Evolutionary conservation across 2,113 vertebrate species (phyloP).

Genomic region (Callipepla squamata): DNA sequence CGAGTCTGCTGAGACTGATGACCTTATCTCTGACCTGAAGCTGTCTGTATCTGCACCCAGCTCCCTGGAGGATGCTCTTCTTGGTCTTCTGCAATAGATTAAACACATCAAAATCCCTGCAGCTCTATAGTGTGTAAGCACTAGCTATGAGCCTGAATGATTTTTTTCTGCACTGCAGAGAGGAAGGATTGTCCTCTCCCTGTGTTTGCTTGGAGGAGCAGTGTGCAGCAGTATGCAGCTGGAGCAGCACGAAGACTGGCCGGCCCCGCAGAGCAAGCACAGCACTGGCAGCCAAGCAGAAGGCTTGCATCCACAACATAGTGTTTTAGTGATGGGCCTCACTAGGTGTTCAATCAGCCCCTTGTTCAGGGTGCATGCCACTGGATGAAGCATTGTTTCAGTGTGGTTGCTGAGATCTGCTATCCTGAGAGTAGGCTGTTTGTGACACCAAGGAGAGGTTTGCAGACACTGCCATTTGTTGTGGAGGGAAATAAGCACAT

Average conservation of each 20-base stretch:
- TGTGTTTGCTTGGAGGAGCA: not conserved
- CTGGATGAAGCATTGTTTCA: not conserved
- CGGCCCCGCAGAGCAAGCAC: not conserved
- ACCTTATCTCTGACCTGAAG: not conserved
- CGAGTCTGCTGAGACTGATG: rapidly evolving
- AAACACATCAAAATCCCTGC: not conserved
- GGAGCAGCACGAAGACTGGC: not conserved
- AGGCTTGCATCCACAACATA: not conserved
- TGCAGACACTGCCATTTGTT: not conserved
- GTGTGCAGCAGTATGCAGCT: not conserved
- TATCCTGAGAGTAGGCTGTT: not conserved
- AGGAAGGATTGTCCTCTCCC: not conserved
- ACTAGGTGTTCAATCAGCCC: not conserved
- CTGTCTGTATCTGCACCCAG: not conserved
- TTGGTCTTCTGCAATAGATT: not conserved
- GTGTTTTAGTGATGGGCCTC: not conserved
- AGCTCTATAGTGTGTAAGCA: not conserved
- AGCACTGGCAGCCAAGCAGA: not conserved
- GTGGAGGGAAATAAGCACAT: not conserved
- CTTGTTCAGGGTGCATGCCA: not conserved
- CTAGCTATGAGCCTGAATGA: rapidly evolving
- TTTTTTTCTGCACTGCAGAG: not conserved
- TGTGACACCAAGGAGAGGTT: not conserved
- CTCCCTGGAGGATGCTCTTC: rapidly evolving
- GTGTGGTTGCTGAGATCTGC: not conserved